A percentile compares a stretch with the other conserved stretches of the same genome.
Conservation (phyloP, 1,140 invertebrate genomes). For the Papilio machaon region DNA sequence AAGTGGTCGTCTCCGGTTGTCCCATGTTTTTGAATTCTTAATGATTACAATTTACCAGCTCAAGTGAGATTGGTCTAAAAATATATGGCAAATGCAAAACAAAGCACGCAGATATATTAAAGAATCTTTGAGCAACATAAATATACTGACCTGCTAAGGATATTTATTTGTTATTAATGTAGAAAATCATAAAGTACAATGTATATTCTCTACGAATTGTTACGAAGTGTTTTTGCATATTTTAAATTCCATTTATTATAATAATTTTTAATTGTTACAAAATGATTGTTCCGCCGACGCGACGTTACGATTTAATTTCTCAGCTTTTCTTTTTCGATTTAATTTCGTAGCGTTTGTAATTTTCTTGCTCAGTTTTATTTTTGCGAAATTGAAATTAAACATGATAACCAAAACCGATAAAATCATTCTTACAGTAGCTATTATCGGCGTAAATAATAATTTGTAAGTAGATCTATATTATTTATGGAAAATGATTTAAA, state of each 20-base stretch:
- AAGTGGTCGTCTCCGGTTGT: not conserved
- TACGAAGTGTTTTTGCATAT: not conserved
- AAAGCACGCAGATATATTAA: not conserved
- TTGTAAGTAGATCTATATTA: too few relatives aligned
- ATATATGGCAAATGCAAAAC: not conserved
- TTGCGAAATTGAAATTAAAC: too few relatives aligned
- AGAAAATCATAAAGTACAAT: too few relatives aligned
- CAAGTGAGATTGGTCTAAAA: not conserved
- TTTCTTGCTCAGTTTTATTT: not conserved
- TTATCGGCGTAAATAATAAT: too few relatives aligned
- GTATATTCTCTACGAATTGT: too few relatives aligned
- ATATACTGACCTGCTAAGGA: too few relatives aligned
- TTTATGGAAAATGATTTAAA: too few relatives aligned
- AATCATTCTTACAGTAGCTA: too few relatives aligned
- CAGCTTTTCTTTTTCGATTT: not conserved
- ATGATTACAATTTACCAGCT: not conserved
- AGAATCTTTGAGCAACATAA: not conserved
- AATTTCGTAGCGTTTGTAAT: not conserved
- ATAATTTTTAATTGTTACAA: not conserved
- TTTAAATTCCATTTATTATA: not conserved
- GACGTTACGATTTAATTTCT: not conserved
- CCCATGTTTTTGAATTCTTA: not conserved
- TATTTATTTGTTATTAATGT: too few relatives aligned
- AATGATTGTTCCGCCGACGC: not conserved
- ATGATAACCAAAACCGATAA: not conserved